A percentile compares a stretch with the other conserved stretches of the same genome.
Evolutionary conservation across 1,140 invertebrate genomes (phyloP).

Genomic region (Drosophila pachea): DNA sequence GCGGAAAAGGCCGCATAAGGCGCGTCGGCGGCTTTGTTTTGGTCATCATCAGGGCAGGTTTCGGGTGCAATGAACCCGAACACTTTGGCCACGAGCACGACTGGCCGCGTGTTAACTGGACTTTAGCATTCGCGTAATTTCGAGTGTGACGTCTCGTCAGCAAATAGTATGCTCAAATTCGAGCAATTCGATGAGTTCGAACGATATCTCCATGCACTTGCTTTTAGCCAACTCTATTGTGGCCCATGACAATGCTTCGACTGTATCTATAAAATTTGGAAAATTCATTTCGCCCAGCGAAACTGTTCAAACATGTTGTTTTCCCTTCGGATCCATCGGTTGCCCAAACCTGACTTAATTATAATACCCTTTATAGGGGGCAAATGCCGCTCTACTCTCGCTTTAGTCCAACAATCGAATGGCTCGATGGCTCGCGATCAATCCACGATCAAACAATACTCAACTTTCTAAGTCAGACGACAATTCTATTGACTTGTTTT

Average conservation of each 20-base stretch:
- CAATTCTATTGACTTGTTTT: slow-evolving; percentile 44
- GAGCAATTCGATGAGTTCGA: slow-evolving; percentile 4
- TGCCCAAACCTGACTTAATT: background rate
- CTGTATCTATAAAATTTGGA: too few species aligned
- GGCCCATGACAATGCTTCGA: too few species aligned
- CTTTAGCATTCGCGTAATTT: slow-evolving; percentile 17
- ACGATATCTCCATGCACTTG: too few species aligned
- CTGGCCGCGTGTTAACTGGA: slow-evolving; percentile 22
- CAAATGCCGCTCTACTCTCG: slow-evolving; percentile 6
- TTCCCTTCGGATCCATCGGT: background rate
- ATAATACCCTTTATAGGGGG: background rate
- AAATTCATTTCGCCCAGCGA: too few species aligned
- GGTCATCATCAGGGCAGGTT: slow-evolving; percentile 48
- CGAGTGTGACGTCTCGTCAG: slow-evolving; percentile 45
- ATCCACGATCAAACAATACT: slow-evolving; percentile 17
- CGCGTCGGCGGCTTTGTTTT: slow-evolving; percentile 44
- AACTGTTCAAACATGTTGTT: too few species aligned
- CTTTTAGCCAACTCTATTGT: too few species aligned
- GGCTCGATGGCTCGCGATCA: background rate
- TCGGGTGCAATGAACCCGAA: slow-evolving; percentile 52
- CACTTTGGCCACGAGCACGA: slow-evolving; percentile 40
- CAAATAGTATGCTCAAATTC: slow-evolving; percentile 30
- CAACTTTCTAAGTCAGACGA: slow-evolving; percentile 46
- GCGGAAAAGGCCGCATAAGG: slow-evolving; percentile 28
- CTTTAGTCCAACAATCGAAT: slow-evolving; percentile 19